Conservation (phyloP, 2,797 vertebrate species). For the Pangasius djambal region DNA sequence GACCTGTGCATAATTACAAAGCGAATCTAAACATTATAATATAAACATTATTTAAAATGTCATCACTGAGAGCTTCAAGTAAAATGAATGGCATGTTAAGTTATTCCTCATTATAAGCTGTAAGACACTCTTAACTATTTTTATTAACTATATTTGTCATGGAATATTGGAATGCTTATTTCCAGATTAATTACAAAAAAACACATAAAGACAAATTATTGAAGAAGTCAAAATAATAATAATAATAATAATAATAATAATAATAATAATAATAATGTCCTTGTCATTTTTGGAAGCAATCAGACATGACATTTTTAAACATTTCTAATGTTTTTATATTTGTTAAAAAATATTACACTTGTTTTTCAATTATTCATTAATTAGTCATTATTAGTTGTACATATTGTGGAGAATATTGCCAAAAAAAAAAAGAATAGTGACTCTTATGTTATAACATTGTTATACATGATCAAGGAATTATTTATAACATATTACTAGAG, state of each 20-base stretch:
- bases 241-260: not conserved
- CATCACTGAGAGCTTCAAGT: not conserved
- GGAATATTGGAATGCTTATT: too few relatives aligned
- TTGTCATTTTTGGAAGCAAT: not conserved
- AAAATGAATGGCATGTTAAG: not conserved
- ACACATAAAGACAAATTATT: too few relatives aligned
- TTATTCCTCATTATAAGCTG: not conserved
- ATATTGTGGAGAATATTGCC: not conserved
- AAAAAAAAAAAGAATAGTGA: too few relatives aligned
- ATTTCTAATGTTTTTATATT: not conserved
- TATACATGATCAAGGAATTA: not conserved
- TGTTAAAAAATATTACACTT: not conserved
- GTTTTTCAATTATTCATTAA: not conserved
- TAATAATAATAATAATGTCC: not conserved
- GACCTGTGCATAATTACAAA: not conserved
- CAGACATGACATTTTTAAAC: not conserved
- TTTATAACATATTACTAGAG: not conserved
- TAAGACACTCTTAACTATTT: not conserved
- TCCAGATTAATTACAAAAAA: too few relatives aligned
- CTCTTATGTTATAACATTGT: not conserved
- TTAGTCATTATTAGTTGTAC: not conserved
- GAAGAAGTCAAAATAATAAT: not conserved
- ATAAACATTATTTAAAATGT: not conserved
- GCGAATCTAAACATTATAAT: not conserved
- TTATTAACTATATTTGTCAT: too few relatives aligned